phyloP scores from a whole-genome alignment of 2,113 vertebrate genomes.

The Mormyrus lacerda region DNA sequence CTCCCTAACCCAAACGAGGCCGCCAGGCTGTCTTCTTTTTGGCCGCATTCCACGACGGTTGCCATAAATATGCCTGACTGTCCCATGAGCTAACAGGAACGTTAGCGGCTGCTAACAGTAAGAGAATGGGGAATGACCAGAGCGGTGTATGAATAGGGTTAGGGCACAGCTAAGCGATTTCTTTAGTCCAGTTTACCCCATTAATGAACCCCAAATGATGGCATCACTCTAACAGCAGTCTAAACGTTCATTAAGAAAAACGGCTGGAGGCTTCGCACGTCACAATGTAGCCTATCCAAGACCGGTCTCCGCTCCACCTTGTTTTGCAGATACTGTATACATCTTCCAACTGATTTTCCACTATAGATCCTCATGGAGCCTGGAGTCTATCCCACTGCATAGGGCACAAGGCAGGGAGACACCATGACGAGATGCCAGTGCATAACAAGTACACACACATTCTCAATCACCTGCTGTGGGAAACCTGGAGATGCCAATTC shows the following conservation, averaged over 20 bases:
- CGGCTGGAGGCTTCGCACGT: background rate
- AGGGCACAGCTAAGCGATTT: background rate
- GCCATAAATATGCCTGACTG: background rate
- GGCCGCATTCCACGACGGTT: background rate
- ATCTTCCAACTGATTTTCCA: background rate
- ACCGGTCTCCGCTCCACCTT: background rate
- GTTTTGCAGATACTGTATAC: background rate
- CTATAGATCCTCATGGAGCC: background rate
- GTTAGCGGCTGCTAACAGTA: background rate
- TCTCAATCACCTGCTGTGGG: background rate
- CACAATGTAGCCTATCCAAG: background rate
- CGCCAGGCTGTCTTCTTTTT: background rate
- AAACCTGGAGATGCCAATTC: background rate
- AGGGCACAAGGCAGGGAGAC: background rate
- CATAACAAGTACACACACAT: background rate
- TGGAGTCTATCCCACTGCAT: background rate
- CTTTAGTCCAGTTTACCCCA: background rate
- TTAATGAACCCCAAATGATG: conserved; percentile 8
- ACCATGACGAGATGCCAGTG: background rate
- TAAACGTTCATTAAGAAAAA: background rate
- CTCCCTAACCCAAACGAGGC: conserved; percentile 48
- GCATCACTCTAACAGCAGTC: background rate
- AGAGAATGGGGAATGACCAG: background rate
- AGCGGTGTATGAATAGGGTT: no score
- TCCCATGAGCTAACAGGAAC: background rate